Evolutionary conservation across 2,113 vertebrate genomes (phyloP).

Genomic region (Stigmatopora argus): DNA sequence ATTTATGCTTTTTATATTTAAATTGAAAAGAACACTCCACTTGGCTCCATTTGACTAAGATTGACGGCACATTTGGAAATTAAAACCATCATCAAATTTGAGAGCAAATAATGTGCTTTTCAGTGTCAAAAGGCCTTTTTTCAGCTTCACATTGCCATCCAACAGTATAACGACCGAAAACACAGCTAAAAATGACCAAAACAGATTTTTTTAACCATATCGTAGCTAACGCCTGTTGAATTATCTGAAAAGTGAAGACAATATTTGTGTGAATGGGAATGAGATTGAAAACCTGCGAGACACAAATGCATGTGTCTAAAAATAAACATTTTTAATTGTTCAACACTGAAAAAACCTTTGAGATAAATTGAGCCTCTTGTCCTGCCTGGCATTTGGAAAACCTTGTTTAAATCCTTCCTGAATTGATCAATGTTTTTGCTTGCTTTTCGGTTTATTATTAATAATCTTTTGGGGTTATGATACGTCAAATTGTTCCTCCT

Average conservation of each 20-base stretch:
- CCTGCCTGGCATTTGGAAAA: too few relatives aligned
- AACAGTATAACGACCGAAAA: not conserved
- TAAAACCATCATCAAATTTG: not conserved
- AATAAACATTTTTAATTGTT: too few relatives aligned
- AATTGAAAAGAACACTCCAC: not conserved
- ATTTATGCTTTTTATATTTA: not conserved
- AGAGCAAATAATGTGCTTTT: not conserved
- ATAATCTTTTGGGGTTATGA: too few relatives aligned
- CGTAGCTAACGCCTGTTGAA: not conserved
- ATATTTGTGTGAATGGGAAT: too few relatives aligned
- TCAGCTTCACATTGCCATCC: not conserved
- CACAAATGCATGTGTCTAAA: too few relatives aligned
- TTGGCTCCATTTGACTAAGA: not conserved
- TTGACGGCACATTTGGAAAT: not conserved
- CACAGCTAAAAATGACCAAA: conserved; percentile 1
- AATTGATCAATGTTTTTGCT: too few relatives aligned
- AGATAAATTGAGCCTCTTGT: too few relatives aligned
- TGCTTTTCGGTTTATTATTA: too few relatives aligned
- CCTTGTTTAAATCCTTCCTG: too few relatives aligned
- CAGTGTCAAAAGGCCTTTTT: not conserved
- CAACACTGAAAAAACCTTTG: too few relatives aligned
- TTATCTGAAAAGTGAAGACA: not conserved
- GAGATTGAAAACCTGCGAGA: too few relatives aligned
- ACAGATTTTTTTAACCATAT: not conserved
- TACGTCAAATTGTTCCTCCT: too few relatives aligned